Evolutionary conservation across 2,113 vertebrate species (phyloP), one percentile per base, ranked within the genome.

Genomic region (Procavia capensis): DNA sequence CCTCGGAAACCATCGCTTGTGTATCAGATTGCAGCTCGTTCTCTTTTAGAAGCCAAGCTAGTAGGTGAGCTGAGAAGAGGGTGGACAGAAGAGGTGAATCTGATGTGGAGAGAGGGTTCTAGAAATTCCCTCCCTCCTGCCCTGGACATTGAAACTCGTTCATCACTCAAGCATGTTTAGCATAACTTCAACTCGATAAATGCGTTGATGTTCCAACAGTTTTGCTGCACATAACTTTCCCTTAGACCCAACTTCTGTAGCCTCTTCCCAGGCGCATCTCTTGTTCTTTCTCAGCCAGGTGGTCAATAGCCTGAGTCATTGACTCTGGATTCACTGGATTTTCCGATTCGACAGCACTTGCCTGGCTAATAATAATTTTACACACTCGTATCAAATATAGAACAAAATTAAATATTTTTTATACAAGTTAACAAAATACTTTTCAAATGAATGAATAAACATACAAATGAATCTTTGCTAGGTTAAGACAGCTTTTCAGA

Each of bases 181-280:
- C 45, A 10, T 95, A n/a, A 91, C 75, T 86, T 86, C 80, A 92
- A 0, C 86, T 79, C 95, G 47, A 89, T 85, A 82, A 72, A 91
- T 86, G 47, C 7, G 68, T 54, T 96, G 80, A 72, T 96, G n/a
- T 96, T 78, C 54, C 85, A 61, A 81, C 11, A 78, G 31, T 95
- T 43, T 94, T 94, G 50, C 84, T 92, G 25, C 66, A 50, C 20
- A 85, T 88, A 94, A 75, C 54, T 41, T 91, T 93, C 96, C 57
- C 34, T 86, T 87, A 76, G 68, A 63, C 47, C 47, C 63, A 86
- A 43, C 22, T 36, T 59, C 72, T 92, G 17, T 50, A 50, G 22
- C 43, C 41, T 76, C 83, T 87, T 31, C 41, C 76, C 1, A 10
- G 50, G 13, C 27, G 16, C 6, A 7, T 31, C 36, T 85, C 34